phyloP scores from a whole-genome alignment of 2,888 invertebrate species.

The Trachelus tabidus region DNA sequence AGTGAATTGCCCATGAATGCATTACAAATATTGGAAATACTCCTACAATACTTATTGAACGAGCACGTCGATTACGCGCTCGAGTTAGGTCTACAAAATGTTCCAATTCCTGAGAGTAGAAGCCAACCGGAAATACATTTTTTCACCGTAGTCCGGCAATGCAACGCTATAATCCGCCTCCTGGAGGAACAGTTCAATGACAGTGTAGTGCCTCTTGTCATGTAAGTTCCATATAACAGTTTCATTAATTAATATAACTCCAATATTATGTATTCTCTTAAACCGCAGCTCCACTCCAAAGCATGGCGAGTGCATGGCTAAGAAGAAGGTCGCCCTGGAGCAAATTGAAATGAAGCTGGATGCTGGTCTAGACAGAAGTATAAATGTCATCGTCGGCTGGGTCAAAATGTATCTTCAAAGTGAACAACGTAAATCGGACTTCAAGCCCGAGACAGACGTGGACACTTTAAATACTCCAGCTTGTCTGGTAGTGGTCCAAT shows the following conservation, averaged over 20 bases:
- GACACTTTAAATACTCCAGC: conserved; percentile 89
- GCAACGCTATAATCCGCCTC: conserved; percentile 92
- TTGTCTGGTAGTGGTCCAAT: conserved; percentile 85
- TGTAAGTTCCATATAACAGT: conserved; percentile 70
- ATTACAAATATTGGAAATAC: conserved; percentile 82
- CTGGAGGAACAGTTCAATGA: conserved; percentile 94
- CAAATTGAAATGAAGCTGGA: conserved; percentile 94
- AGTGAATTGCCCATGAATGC: conserved; percentile 84
- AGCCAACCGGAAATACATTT: conserved; percentile 88
- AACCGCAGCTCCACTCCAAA: conserved; percentile 81
- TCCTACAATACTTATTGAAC: conserved; percentile 84
- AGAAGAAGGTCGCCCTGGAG: conserved; percentile 86
- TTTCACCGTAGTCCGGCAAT: conserved; percentile 92
- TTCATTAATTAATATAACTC: conserved; percentile 9
- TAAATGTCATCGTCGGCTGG: conserved; percentile 91
- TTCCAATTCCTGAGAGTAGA: conserved; percentile 91
- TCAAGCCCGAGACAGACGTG: conserved; percentile 86
- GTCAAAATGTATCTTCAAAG: conserved; percentile 88
- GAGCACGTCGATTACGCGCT: conserved; percentile 98
- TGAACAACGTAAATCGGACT: conserved; percentile 96
- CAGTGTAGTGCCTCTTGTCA: conserved; percentile 86
- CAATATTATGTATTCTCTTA: not conserved
- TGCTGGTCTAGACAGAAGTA: conserved; percentile 84
- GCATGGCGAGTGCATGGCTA: conserved; percentile 88
- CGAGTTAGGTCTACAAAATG: conserved; percentile 89